phyloP scores from a whole-genome alignment of 2,888 invertebrate genomes.

The Nebria salina region DNA sequence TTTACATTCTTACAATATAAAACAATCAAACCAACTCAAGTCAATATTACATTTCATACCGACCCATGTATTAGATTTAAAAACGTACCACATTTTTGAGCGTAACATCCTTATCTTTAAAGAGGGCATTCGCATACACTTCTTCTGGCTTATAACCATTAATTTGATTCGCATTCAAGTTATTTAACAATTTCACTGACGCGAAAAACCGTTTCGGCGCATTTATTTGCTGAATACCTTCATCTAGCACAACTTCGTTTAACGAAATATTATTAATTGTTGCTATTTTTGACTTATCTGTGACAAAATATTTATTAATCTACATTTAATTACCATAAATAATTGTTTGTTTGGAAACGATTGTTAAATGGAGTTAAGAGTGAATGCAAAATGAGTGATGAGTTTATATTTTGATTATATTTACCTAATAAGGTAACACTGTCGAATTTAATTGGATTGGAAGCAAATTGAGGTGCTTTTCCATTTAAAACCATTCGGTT shows the following conservation, averaged over 20 bases:
- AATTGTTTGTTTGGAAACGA: too few species aligned
- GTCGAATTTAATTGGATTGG: conserved; percentile 9
- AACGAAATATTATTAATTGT: conserved; percentile 23
- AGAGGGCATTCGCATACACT: conserved; percentile 28
- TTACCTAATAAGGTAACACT: conserved; percentile 27
- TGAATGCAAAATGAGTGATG: too few species aligned
- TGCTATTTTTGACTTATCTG: conserved; percentile 28
- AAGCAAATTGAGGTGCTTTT: conserved; percentile 7
- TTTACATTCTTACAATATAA: too few species aligned
- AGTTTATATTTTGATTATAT: not conserved
- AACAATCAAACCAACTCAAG: too few species aligned
- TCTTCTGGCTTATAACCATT: conserved; percentile 22
- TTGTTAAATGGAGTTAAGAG: too few species aligned
- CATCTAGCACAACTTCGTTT: conserved; percentile 26
- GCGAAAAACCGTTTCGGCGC: conserved; percentile 22
- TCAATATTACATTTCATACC: too few species aligned
- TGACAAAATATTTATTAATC: conserved; percentile 13
- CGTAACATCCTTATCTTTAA: conserved; percentile 17
- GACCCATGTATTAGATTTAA: too few species aligned
- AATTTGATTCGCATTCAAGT: conserved; percentile 23
- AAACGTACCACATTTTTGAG: conserved; percentile 32
- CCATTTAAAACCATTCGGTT: conserved; percentile 21
- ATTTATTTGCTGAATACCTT: conserved; percentile 27
- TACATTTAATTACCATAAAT: not conserved
- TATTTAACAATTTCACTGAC: conserved; percentile 10